Conservation (phyloP, 2,113 vertebrate genomes). For the Coptodon rendalli region DNA sequence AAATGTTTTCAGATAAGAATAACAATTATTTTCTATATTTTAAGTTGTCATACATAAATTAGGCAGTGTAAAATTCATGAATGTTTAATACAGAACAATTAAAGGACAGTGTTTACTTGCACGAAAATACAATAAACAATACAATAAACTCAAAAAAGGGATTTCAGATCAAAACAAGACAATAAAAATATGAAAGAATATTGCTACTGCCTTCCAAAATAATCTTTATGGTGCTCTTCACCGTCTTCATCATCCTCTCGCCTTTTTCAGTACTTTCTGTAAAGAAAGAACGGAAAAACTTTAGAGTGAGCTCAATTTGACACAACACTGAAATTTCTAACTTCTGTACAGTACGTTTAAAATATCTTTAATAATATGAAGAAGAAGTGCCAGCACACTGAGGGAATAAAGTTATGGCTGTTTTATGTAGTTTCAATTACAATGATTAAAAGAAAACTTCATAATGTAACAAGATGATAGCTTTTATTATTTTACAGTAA, state of each 20-base stretch:
- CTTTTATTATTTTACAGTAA: background rate
- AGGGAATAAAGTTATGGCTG: background rate
- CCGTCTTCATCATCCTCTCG: slow-evolving; percentile 37
- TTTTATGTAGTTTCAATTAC: background rate
- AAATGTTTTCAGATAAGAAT: background rate
- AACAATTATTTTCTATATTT: accelerated
- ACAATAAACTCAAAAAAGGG: background rate
- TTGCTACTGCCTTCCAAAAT: background rate
- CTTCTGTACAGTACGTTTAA: background rate
- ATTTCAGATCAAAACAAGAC: background rate
- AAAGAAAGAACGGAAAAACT: background rate
- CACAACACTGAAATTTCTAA: background rate
- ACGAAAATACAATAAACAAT: accelerated
- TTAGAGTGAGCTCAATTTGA: background rate
- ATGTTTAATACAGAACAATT: background rate
- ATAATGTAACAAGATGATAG: background rate
- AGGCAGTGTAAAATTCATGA: background rate
- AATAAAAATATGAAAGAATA: background rate
- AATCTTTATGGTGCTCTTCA: background rate
- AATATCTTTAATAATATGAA: background rate
- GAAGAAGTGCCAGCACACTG: background rate
- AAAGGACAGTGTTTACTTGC: background rate
- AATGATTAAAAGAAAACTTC: background rate
- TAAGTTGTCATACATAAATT: background rate
- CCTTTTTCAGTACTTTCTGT: slow-evolving; percentile 59